These are phyloP conservation scores for Linnaemya tessellans DNA, from an alignment of 2,888 invertebrate genomes.

Conservation along the genomic window DNA sequence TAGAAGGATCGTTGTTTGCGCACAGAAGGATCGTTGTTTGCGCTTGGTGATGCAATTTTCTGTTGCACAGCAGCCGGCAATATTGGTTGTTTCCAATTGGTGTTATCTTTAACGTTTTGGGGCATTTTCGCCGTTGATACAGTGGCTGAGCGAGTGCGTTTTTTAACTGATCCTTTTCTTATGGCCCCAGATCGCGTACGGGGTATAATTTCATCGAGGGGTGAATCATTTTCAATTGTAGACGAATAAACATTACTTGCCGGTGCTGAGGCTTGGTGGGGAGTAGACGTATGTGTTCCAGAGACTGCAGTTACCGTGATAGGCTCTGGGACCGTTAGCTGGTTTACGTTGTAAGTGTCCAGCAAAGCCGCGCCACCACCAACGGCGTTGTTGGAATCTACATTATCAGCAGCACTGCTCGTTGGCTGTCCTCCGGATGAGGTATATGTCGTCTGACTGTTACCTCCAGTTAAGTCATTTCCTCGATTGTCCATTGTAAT, in stretches of 20 bases:
- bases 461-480: background rate
- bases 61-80: background rate
- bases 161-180: background rate
- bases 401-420: no score
- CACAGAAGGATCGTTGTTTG: background rate
- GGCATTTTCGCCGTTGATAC: background rate
- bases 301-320: background rate
- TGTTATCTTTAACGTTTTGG: background rate
- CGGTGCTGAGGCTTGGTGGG: background rate
- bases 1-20: no score
- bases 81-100: background rate
- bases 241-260: background rate
- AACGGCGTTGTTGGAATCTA: no score
- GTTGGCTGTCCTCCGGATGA: no score
- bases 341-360: background rate
- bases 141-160: background rate
- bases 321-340: background rate
- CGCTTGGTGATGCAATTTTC: background rate
- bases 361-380: no score
- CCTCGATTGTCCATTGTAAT: background rate
- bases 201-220: no score
- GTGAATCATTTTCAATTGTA: no score
- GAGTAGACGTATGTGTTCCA: background rate
- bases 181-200: background rate
- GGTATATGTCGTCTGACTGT: no score